Evolutionary conservation across 92 coral and sea anemone genomes (phyloP).

Genomic region (Porites rus): DNA sequence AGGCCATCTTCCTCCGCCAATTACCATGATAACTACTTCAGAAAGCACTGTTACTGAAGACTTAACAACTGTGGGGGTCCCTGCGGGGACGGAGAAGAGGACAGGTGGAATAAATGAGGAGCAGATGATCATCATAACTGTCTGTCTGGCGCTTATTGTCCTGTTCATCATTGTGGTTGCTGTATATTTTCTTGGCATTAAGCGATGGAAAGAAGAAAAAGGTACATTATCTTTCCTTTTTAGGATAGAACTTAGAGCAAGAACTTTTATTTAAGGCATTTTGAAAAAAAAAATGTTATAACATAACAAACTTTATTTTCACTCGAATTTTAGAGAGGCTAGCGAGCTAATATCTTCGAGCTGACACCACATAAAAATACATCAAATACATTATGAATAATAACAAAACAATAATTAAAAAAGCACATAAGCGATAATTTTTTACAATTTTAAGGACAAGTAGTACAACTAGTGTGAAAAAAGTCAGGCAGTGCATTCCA

Average conservation of each 20-base stretch:
- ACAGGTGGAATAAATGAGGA: constrained; percentile 36
- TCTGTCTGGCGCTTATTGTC: constrained; percentile 50
- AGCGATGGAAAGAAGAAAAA: constrained; percentile 41
- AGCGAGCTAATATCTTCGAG: too few species aligned
- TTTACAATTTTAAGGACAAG: too few species aligned
- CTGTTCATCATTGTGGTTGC: constrained; percentile 44
- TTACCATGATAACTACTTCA: constrained; percentile 36
- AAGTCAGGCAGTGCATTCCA: too few species aligned
- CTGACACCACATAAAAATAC: too few species aligned
- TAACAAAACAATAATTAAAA: too few species aligned
- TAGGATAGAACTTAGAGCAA: neutral
- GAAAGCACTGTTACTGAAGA: constrained; percentile 24
- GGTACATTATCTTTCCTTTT: constrained; percentile 32
- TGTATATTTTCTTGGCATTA: constrained; percentile 47
- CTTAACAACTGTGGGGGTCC: constrained; percentile 14
- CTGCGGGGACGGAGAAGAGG: constrained; percentile 16
- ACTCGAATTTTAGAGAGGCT: too few species aligned
- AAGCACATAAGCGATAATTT: too few species aligned
- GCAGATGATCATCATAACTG: constrained; percentile 53
- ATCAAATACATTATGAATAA: too few species aligned
- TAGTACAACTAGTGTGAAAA: too few species aligned
- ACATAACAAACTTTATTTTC: neutral
- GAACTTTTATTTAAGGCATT: too few species aligned
- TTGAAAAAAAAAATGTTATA: neutral
- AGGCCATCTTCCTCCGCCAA: constrained; percentile 47